These are phyloP conservation scores for Pollimyrus isidori DNA, from an alignment of 2,113 vertebrate species.

Conservation along the genomic window DNA sequence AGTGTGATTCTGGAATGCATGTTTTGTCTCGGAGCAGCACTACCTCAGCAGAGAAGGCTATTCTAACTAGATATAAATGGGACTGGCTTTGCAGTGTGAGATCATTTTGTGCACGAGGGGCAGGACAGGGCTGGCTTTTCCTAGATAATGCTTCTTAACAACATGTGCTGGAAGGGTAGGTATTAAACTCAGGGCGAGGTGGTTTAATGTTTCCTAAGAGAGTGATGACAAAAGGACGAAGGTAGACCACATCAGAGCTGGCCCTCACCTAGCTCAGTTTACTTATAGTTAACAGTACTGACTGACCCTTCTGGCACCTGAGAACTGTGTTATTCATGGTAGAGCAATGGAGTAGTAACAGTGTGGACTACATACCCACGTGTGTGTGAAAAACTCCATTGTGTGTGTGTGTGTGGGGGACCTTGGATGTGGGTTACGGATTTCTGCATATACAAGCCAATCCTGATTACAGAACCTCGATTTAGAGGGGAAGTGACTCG, in stretches of 20 bases:
- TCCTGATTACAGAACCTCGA: not conserved
- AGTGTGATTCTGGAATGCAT: not conserved
- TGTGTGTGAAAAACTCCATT: not conserved
- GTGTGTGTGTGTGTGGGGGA: not conserved
- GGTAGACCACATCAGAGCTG: slow-evolving; percentile 6
- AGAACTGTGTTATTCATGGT: not conserved
- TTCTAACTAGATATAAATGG: not conserved
- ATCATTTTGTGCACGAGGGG: not conserved
- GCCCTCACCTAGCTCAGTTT: not conserved
- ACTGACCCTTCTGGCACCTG: not conserved
- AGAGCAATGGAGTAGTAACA: not conserved
- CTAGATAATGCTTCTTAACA: not conserved
- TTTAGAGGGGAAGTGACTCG: not conserved
- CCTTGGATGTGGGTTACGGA: not conserved
- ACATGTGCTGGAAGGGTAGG: not conserved
- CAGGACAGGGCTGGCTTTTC: slow-evolving; percentile 1
- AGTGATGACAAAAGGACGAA: not conserved
- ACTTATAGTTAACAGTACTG: not conserved
- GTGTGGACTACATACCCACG: not conserved
- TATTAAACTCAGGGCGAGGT: not conserved
- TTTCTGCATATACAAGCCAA: not conserved
- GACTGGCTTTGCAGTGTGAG: not conserved
- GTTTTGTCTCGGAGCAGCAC: not conserved
- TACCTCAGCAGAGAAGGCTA: not conserved
- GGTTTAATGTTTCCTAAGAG: slow-evolving; percentile 9